phyloP scores from a whole-genome alignment of 1,140 invertebrate genomes.

The Lordiphosa stackelbergi region DNA sequence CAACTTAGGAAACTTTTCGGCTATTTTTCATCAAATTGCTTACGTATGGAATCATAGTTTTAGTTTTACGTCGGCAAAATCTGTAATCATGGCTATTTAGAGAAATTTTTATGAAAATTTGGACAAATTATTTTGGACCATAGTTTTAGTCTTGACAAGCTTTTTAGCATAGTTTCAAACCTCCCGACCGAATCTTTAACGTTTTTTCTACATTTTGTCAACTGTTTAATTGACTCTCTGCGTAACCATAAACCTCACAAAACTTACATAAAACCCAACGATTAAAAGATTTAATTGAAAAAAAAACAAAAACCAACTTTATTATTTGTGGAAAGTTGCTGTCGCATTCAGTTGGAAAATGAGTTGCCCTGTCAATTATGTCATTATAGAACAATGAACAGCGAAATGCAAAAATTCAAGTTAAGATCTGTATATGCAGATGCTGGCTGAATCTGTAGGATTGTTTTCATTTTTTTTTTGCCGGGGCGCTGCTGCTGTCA shows the following conservation, averaged over 20 bases:
- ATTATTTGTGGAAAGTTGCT: conserved; percentile 40
- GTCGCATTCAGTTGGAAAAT: conserved; percentile 53
- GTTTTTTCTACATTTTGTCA: too few species aligned
- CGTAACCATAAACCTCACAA: neutral
- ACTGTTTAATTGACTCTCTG: neutral
- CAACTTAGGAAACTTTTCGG: too few species aligned
- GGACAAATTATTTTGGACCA: too few species aligned
- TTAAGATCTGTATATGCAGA: conserved; percentile 61
- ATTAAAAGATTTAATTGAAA: neutral
- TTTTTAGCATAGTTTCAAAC: too few species aligned
- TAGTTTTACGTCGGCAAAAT: too few species aligned
- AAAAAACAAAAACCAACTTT: conserved; percentile 21
- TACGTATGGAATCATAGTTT: too few species aligned
- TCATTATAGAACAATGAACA: conserved; percentile 59
- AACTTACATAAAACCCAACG: conserved; percentile 19
- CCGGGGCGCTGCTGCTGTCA: conserved; percentile 53
- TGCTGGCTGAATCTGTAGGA: conserved; percentile 47
- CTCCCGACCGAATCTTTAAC: too few species aligned
- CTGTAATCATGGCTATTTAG: too few species aligned
- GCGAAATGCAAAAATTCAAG: conserved; percentile 11
- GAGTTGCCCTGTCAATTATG: conserved; percentile 53
- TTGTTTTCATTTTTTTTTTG: conserved; percentile 12
- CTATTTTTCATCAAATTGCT: too few species aligned
- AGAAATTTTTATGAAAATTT: too few species aligned
- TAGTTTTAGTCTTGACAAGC: too few species aligned